Evolutionary conservation across 2,797 vertebrate genomes (phyloP).

Genomic region (Furcifer pardalis): DNA sequence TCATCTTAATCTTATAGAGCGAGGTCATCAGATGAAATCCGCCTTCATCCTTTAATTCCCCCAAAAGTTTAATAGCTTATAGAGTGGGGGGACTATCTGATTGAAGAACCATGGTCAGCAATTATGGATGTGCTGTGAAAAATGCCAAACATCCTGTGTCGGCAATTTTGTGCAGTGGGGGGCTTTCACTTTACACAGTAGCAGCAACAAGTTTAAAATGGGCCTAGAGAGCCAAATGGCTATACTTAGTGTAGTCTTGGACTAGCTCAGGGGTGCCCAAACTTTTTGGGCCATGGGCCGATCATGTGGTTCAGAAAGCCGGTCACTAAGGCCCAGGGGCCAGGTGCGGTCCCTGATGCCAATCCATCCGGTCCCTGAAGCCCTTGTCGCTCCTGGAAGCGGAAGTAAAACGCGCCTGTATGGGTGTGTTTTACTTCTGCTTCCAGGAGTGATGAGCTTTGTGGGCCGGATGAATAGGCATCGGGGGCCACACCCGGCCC

Average conservation of each 20-base stretch:
- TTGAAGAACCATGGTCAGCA: not conserved
- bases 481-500: no score
- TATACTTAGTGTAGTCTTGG: not conserved
- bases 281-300: no score
- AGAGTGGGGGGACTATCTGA: not conserved
- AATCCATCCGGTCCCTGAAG: no score
- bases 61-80: conserved; percentile 40
- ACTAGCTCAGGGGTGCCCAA: no score
- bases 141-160: not conserved
- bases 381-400: no score
- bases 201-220: not conserved
- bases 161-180: not conserved
- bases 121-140: not conserved
- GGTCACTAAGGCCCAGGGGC: no score
- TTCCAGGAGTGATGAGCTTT: no score
- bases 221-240: not conserved
- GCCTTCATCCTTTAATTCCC: conserved; percentile 62
- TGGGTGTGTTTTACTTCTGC: no score
- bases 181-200: not conserved
- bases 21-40: conserved; percentile 58
- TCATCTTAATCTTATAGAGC: conserved; percentile 59
- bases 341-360: no score
- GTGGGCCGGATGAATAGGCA: no score
- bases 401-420: no score
- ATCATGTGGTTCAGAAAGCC: no score